Base-by-base conservation (phyloP, 2,797 vertebrate genomes). In the Fistularia tabacaria region DNA sequence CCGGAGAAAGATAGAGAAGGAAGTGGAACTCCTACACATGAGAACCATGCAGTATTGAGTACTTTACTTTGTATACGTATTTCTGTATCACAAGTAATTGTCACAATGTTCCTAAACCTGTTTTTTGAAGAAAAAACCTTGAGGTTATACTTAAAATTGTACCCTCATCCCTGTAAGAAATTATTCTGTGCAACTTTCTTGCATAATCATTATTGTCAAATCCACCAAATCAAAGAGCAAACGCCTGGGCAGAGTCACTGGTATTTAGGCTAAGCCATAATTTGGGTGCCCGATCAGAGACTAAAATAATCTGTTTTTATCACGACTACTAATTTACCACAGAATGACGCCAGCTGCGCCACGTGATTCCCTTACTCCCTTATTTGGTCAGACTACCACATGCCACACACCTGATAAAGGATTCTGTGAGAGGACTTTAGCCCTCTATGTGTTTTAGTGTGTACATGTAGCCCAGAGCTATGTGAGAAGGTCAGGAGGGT, bases 311-410 rank as follows among this genome's bases (percentile, higher is more conserved):
- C 70, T 67, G 58, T 76, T 79, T 85, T 66, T 69, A 79, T 73
- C 73, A 62, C 37, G 71, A 65, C 72, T 82, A 71, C 81, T 85
- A 79, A 85, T 83, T 77, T 85, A 80, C 83, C 77, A 75, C 80
- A 80, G 64, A 65, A 25, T 74, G 85, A 86, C 73, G 76, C 77
- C 80, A 74, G 70, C 12, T 57, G 55, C 70, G 58, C 38, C 47
- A 56, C 65, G 41, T 45, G 9, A 13, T 10, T 13, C 78, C 57
- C 57, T 72, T 71, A 68, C 57, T 53, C 73, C 55, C 25, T 6
- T 52, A 65, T 80, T 78, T 78, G 83, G 82, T 78, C 72, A 54
- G 51, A 12, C 49, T 75, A 54, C 74, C 79, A 79, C 47, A 53
- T 42, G 59, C 42, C 57, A 56, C 66, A 57, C 57, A 66, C 51